Conservation (phyloP, 2,888 invertebrate species). For the Lepas anatifera region DNA sequence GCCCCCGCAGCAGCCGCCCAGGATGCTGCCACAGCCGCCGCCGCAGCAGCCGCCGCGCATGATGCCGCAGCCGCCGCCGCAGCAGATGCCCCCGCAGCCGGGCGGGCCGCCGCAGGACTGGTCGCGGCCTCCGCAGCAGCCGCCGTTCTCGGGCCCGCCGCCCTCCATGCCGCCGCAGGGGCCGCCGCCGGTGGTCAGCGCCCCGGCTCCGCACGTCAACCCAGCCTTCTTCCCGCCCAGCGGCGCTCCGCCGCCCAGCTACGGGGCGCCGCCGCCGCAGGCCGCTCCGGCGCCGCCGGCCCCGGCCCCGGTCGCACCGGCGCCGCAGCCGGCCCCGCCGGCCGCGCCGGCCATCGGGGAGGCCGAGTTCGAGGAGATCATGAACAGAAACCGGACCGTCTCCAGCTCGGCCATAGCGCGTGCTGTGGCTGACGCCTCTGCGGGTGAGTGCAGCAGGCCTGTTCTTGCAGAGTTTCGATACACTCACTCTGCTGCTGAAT, state of each 20-base stretch:
- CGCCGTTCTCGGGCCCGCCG: conserved; percentile 36
- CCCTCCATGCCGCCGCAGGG: conserved; percentile 2
- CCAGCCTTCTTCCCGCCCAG: conserved; percentile 87
- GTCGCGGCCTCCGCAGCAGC: conserved; percentile 32
- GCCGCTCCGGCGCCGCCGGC: conserved; percentile 26
- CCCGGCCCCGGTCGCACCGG: conserved; percentile 28
- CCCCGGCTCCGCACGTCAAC: conserved; percentile 82
- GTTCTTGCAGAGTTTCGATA: too few species aligned
- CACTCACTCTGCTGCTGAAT: too few species aligned
- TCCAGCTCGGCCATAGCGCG: conserved; percentile 94
- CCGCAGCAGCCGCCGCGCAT: not conserved
- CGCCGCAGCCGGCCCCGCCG: conserved; percentile 34
- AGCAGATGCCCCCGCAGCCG: conserved; percentile 37
- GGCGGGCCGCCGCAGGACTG: not conserved
- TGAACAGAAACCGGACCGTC: conserved; percentile 92
- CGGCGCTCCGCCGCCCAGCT: conserved; percentile 25
- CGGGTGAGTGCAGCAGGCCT: conserved; percentile 41
- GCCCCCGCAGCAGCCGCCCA: not conserved
- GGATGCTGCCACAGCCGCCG: not conserved
- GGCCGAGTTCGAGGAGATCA: conserved; percentile 96
- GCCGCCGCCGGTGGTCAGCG: conserved; percentile 11
- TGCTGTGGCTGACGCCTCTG: conserved; percentile 94
- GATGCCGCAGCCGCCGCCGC: conserved; percentile 39
- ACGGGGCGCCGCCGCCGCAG: conserved; percentile 26
- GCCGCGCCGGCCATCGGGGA: conserved; percentile 56